Evolutionary conservation across 2,113 vertebrate species (phyloP), one percentile per base, ranked within the genome.

Genomic region (Platanista minor): DNA sequence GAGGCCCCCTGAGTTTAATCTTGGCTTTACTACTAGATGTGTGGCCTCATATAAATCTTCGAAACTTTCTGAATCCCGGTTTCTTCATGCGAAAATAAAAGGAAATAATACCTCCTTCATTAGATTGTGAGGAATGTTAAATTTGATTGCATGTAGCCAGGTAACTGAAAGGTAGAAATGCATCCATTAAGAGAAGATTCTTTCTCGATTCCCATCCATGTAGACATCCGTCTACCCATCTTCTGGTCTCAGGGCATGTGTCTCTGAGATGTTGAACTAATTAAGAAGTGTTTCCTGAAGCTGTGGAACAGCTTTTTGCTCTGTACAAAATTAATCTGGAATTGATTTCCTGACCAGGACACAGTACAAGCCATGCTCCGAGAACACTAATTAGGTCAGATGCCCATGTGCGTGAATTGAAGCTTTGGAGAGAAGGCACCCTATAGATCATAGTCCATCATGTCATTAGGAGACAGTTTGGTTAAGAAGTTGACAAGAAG

Each of bases 401-500:
- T n/a, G 33, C 8, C 78, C 46, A 5, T 0, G 43, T 31, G 12
- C 8, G 14, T 13, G 64, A 82, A 36, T 0, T 18, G 49, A 49
- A 33, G 52, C 33, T 14, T 52, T 6, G 12, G 25, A 39, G 31
- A 41, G 29, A 46, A 66, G 31, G 0, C 21, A 39, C 15, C n/a
- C 27, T 41, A 0, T 7, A 43, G 41, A 6, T 20, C 25, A 4
- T 1, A 3, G 21, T 61, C 21, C 6, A 2, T 66, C n/a, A 36
- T 21, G 7, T 54, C 21, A 21, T 54, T 25, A 29, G 81, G 33
- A 1, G 9, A 36, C 27, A 39, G 57, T 57, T 23, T 87, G 57
- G 36, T 29, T 72, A 31, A 67, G 49, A 74, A 39, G 5, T 33
- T 1, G 13, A 33, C 27, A 25, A 46, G 27, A 23, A 87, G 31